phyloP scores from a whole-genome alignment of 2,888 invertebrate species.

The Rutpela maculata region DNA sequence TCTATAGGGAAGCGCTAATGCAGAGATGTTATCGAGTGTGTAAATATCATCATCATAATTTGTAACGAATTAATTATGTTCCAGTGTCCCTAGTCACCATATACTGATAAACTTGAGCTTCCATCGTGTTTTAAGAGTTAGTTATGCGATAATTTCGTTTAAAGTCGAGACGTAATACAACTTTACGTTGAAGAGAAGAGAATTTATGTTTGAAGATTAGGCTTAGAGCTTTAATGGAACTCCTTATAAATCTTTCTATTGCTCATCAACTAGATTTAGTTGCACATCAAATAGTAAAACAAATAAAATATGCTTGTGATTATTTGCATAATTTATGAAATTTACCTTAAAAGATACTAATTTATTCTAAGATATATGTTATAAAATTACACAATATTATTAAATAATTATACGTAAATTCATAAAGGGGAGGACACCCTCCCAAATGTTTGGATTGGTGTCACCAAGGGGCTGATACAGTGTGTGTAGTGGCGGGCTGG shows the following conservation, averaged over 20 bases:
- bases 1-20: background rate
- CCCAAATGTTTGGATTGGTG: too few species aligned
- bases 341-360: too few species aligned
- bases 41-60: background rate
- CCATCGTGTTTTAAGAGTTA: background rate
- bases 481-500: too few species aligned
- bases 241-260: background rate
- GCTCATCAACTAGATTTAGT: background rate
- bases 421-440: too few species aligned
- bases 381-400: too few species aligned
- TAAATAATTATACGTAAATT: too few species aligned
- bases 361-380: too few species aligned
- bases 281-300: background rate
- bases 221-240: background rate
- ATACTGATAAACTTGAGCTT: conserved; percentile 7
- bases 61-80: background rate
- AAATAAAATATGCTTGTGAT: background rate
- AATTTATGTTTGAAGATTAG: background rate
- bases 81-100: background rate
- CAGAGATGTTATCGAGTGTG: background rate
- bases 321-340: too few species aligned
- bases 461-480: too few species aligned
- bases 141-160: conserved; percentile 2
- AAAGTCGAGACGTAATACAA: background rate
- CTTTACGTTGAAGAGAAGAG: background rate